Conservation (phyloP, 1,140 invertebrate genomes). For the Neuroterus valhalla region DNA sequence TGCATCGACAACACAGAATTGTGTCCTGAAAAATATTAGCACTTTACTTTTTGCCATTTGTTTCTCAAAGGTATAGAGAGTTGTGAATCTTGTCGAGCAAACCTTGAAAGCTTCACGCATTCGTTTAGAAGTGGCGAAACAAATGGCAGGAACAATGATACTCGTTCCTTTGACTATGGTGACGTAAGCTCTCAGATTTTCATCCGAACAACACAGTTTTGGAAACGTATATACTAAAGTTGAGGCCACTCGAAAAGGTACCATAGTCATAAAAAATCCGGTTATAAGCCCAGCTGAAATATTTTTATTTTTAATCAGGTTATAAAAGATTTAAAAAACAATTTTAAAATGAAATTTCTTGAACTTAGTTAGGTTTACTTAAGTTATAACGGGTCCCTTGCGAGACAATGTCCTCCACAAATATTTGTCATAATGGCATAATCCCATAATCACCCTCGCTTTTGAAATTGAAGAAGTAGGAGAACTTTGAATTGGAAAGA, state of each 20-base stretch:
- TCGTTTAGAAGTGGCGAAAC: conserved; percentile 42
- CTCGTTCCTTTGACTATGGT: conserved; percentile 58
- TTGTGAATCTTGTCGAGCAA: neutral
- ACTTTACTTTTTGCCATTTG: neutral
- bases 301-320: conserved; percentile 1
- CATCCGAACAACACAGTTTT: conserved; percentile 48
- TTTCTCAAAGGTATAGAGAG: no score
- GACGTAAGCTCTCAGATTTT: conserved; percentile 51
- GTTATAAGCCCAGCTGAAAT: conserved; percentile 54
- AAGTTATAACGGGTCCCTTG: no score
- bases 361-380: neutral
- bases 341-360: neutral
- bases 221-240: conserved; percentile 51
- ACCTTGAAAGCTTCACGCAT: conserved; percentile 55
- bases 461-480: no score
- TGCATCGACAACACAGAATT: conserved; percentile 3
- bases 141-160: conserved; percentile 54
- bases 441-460: no score
- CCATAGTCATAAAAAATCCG: conserved; percentile 57
- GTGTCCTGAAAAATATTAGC: conserved; percentile 45
- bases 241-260: conserved; percentile 56
- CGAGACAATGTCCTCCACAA: no score
- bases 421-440: no score
- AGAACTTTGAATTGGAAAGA: no score
- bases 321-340: neutral